Base-by-base conservation (phyloP, 2,797 vertebrate species). In the Australoheros facetus region DNA sequence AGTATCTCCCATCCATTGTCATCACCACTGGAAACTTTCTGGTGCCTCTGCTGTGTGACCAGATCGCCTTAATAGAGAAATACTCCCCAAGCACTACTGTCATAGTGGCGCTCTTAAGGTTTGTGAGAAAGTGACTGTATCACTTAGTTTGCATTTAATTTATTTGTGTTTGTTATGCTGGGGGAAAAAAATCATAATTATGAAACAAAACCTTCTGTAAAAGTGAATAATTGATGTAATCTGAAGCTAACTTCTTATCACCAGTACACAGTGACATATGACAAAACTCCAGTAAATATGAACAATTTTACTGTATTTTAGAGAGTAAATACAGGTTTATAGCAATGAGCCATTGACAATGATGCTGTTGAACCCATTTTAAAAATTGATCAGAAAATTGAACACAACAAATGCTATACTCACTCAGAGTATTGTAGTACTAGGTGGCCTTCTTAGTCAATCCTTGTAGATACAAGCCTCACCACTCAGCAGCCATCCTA, bases 1-100 rank as follows among this genome's bases (percentile, higher is more conserved):
- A 96, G 77, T 98, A 96, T 82, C 93, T 98, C 4, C 97, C 97
- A 0, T 97, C 97, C 62, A 95, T 96, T 5, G 96, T 96, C 87
- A 97, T 98, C 92, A 96, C 96, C 0, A 13, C 17, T 0, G 95
- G 93, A 81, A 97, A 98, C 92, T 95, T 97, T 5, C 3, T 97
- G 80, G 94, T 97, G 69, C 97, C 97, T 0, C 54, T 94, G 2
- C 73, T 97, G 79, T 97, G 96, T 83, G 94, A 95, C 78, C 80
- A 96, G 76, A 91, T 97, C 0, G 95, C 95, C n/a, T 60, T 82
- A 3, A 73, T 95, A 12, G 97, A 97, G 88, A 90, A 88, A 85
- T 97, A 97, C 80, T 75, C 94, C 3, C 93, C 95, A 23, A 95
- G 96, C 84, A 94, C 66, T 23, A 95, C 97, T 6, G 87, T 98